phyloP scores from a whole-genome alignment of 2,797 vertebrate species.

The Gastrophryne carolinensis region DNA sequence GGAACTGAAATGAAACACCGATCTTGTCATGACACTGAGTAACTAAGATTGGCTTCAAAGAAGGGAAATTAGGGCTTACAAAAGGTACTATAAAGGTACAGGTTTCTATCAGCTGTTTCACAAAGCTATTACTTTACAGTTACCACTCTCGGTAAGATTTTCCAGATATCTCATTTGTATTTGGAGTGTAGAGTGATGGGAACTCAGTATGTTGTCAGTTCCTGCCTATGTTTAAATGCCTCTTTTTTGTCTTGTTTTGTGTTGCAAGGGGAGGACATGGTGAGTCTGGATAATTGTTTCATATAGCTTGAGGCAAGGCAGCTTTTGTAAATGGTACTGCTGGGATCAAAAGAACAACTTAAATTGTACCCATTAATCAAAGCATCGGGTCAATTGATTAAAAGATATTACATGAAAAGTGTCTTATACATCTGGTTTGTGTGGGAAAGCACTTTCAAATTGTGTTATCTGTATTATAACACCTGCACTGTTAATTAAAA shows the following conservation, averaged over 20 bases:
- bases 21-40: background rate
- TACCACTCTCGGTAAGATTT: slow-evolving; percentile 5
- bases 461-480: background rate
- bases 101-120: background rate
- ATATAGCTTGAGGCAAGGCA: slow-evolving; percentile 25
- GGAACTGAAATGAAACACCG: background rate
- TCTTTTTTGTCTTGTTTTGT: slow-evolving; percentile 22
- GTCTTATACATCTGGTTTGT: slow-evolving; percentile 27
- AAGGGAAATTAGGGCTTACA: background rate
- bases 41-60: background rate
- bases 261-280: slow-evolving; percentile 1
- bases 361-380: slow-evolving; percentile 38
- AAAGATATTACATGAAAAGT: slow-evolving; percentile 22
- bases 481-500: background rate
- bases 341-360: slow-evolving; percentile 37
- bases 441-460: slow-evolving; percentile 4
- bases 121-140: slow-evolving; percentile 22
- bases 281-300: slow-evolving; percentile 36
- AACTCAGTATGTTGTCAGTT: slow-evolving; percentile 17
- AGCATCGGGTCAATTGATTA: slow-evolving; percentile 37
- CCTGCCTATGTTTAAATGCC: slow-evolving; percentile 8
- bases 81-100: background rate
- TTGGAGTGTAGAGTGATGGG: slow-evolving; percentile 9
- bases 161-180: slow-evolving; percentile 26
- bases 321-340: slow-evolving; percentile 23